A percentile compares a stretch with the other conserved stretches of the same genome.
Evolutionary conservation across 2,113 vertebrate species (phyloP).

Genomic region (Cyphomyrus plagiostoma): DNA sequence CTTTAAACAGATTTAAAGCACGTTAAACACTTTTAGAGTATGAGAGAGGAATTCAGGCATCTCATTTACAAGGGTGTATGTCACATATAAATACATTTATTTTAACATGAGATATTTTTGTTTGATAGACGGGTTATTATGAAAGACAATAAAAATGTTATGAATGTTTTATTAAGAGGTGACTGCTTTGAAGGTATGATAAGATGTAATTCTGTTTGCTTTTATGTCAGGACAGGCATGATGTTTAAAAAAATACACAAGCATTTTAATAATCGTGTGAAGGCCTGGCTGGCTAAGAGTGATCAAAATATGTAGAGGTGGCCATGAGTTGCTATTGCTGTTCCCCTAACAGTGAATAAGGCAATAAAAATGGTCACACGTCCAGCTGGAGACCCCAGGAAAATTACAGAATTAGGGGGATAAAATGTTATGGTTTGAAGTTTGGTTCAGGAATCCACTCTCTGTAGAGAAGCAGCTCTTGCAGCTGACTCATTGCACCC

Average conservation of each 20-base stretch:
- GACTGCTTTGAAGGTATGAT: background rate
- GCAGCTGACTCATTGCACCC: background rate
- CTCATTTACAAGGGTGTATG: background rate
- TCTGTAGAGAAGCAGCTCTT: background rate
- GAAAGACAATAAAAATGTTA: background rate
- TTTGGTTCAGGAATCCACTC: conserved; percentile 35
- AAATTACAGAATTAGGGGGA: conserved; percentile 23
- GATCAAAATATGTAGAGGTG: conserved; percentile 58
- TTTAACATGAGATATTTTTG: background rate
- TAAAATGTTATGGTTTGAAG: conserved; percentile 26
- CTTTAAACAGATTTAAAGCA: background rate
- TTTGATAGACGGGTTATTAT: background rate
- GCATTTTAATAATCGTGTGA: background rate
- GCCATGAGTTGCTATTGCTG: conserved; percentile 62
- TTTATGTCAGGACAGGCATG: background rate
- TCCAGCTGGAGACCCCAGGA: conserved; percentile 39
- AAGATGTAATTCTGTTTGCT: background rate
- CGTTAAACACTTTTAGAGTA: background rate
- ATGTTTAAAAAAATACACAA: background rate
- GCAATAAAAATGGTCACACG: conserved; percentile 56
- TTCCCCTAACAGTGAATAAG: conserved; percentile 52
- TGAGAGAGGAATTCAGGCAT: background rate
- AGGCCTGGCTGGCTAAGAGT: background rate
- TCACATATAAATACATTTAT: background rate
- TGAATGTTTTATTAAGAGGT: background rate